These are phyloP conservation scores for Amaurobius ferox DNA, from an alignment of 2,888 invertebrate species.

Conservation along the genomic window DNA sequence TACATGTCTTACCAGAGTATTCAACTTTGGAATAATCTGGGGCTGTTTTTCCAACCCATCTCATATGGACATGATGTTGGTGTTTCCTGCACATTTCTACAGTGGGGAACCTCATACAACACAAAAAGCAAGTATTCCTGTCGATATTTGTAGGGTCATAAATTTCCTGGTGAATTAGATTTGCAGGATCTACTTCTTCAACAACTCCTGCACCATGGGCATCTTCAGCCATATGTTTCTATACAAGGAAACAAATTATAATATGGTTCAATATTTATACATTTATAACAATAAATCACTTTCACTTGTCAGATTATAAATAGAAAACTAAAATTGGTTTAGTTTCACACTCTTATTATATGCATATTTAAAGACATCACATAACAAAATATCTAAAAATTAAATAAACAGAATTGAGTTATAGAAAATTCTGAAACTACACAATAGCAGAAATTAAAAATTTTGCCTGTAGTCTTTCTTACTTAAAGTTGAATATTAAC, in stretches of 20 bases:
- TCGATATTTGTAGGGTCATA: constrained; percentile 64
- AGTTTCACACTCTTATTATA: too few species aligned
- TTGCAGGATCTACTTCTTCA: constrained; percentile 52
- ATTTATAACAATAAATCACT: too few species aligned
- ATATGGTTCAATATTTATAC: too few species aligned
- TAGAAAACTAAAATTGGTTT: too few species aligned
- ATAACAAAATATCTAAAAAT: too few species aligned
- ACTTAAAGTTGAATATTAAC: too few species aligned
- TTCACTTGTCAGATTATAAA: too few species aligned
- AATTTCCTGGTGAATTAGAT: constrained; percentile 29
- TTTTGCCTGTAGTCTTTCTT: too few species aligned
- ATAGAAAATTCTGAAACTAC: too few species aligned
- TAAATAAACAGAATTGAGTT: too few species aligned
- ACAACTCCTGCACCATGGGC: constrained; percentile 37
- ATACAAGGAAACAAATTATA: background rate
- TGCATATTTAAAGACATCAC: too few species aligned
- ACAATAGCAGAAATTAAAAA: too few species aligned
- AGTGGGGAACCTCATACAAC: constrained; percentile 73
- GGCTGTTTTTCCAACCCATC: constrained; percentile 72
- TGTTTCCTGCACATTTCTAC: constrained; percentile 73
- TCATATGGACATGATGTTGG: constrained; percentile 74
- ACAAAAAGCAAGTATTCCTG: constrained; percentile 73
- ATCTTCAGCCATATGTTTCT: constrained; percentile 72
- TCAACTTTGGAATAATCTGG: constrained; percentile 64
- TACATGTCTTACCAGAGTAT: constrained; percentile 27